Base-by-base conservation (phyloP, 2,797 vertebrate genomes). In the Nothura maculosa region DNA sequence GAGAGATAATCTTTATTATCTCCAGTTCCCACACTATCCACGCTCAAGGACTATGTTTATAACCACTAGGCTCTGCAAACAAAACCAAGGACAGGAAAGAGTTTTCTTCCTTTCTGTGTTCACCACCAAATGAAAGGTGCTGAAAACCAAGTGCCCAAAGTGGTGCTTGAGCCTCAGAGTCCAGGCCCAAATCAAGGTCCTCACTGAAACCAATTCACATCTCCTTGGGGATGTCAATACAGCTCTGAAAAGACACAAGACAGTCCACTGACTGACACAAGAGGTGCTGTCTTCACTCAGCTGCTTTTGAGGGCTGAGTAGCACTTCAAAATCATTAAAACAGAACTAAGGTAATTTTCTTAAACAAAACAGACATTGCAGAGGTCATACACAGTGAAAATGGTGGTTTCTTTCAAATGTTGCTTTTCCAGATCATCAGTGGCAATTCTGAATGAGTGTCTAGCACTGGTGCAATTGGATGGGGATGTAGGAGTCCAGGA, bases 1-100 rank as follows among this genome's bases (percentile, higher is more conserved):
- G 69, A 67, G 77, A 88, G 42, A 67, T 87, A 84, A 87, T 86
- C 67, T 91, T 85, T 64, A 81, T 81, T 74, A 87, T 74, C 70
- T 91, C 52, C 57, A 64, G 40, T 54, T 79, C 91, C 48, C 74
- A 74, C 80, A 48, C 45, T 43, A 73, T 32, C 34, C 21, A 28
- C 10, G 69, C 50, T 75, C 36, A 54, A 81, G 76, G 75, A 77
- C n/a, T 55, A 24, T 3, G 1, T 61, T 77, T 81, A 2, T 36
- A 83, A 76, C 14, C 68, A 27, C 36, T 61, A 79, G 62, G 66
- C 52, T 48, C 81, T 85, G 69, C 76, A 90, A 73, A 81, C 60
- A 73, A 58, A 89, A 89, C 9, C 47, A 54, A 24, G 50, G 21
- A 75, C 0, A 4, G 48, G 78, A 87, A 92, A 87, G 63, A 25